Conservation (phyloP, 2,797 vertebrate genomes). For the Typhlichthys subterraneus region DNA sequence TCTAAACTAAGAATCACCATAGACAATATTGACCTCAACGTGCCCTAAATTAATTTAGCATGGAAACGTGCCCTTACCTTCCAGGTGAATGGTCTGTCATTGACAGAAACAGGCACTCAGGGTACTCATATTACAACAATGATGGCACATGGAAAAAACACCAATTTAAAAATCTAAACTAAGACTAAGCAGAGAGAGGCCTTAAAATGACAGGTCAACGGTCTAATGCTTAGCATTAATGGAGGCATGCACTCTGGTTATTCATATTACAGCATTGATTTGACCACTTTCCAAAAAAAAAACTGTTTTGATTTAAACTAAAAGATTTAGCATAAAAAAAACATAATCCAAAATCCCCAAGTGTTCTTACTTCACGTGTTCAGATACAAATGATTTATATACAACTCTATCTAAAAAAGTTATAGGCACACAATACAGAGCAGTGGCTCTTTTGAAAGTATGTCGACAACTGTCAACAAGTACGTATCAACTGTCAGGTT, state of each 20-base stretch:
- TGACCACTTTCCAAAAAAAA: slow-evolving; percentile 24
- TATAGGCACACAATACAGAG: no score
- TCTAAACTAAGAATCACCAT: slow-evolving; percentile 67
- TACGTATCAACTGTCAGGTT: no score
- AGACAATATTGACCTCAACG: slow-evolving; percentile 59
- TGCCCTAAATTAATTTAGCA: slow-evolving; percentile 54
- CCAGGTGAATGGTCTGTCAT: slow-evolving; percentile 38
- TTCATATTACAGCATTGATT: slow-evolving; percentile 34
- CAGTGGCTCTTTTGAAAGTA: no score
- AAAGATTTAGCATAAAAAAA: slow-evolving; percentile 37
- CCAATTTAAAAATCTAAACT: slow-evolving; percentile 52
- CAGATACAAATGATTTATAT: no score
- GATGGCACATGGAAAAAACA: slow-evolving; percentile 46
- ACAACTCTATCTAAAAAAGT: no score
- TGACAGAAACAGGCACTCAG: slow-evolving; percentile 44
- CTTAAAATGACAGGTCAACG: slow-evolving; percentile 56
- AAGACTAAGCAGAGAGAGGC: slow-evolving; percentile 38
- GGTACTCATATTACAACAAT: slow-evolving; percentile 39
- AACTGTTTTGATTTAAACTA: slow-evolving; percentile 26
- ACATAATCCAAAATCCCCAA: slow-evolving; percentile 20
- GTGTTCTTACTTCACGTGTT: slow-evolving; percentile 7
- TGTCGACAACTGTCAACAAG: no score
- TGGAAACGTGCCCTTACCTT: slow-evolving; percentile 59
- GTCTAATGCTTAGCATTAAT: slow-evolving; percentile 40
- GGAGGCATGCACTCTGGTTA: slow-evolving; percentile 14